Base-by-base conservation (phyloP, 1,140 invertebrate species). In the Idris sp. region DNA sequence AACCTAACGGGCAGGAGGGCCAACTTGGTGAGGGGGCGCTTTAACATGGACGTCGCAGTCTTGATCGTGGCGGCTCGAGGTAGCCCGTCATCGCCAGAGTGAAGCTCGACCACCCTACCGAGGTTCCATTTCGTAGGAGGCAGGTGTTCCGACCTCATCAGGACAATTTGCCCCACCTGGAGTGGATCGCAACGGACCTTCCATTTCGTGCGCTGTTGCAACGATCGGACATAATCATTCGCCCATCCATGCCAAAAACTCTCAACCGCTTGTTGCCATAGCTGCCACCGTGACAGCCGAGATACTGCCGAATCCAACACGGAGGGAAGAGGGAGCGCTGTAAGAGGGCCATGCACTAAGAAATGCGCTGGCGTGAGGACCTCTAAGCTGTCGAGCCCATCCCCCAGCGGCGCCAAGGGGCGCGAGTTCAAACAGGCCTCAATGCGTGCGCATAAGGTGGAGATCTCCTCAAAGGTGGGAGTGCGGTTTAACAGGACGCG, bases 71-170 rank as follows among this genome's bases (percentile, higher is more conserved):
- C 36, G 3, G 18, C 36, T 1, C 36, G 36, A 4, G 18, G 14
- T 9, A 38, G 9, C 2, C 16, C 36, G n/a, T 38, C 36, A 8
- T 0, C 8, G 1, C 36, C 36, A 6, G 36, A 13, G 10, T 16
- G 13, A 2, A 38, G 10, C 10, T 6, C 14, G 4, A 13, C 10
- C 7, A 49, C 22, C 15, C 46, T 4, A n/a, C 46, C 46, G 6
- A 49, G 46, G 2, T 9, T 0, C 46, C 46, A 49, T 31, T 49
- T 49, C 2, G 46, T 35, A 2, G 46, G 30, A 1, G 46, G 46
- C 4, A 22, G 4, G 11, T 35, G 19, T 1, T 19, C 30, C 2
- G 8, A 9, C 2, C 2, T 6, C n/a, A 49, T 5, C 4, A 49
- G 9, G 4, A 49, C 46, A 0, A 46, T 3, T 11, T 46, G 43